Evolutionary conservation across 1,140 invertebrate species (phyloP).

Genomic region (Glossosoma conforme): DNA sequence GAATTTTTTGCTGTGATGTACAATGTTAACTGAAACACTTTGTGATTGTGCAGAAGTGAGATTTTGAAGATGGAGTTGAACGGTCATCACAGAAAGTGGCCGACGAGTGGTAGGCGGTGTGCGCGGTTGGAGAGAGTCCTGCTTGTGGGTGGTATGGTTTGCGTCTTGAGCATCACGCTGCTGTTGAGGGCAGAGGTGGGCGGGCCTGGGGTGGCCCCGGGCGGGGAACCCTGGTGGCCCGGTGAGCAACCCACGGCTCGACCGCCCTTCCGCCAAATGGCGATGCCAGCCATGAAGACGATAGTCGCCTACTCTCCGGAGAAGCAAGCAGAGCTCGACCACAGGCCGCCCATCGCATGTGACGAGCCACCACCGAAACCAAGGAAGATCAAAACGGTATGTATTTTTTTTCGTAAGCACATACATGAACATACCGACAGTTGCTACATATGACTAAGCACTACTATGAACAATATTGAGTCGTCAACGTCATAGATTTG

Average conservation of each 20-base stretch:
- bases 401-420: too few species aligned
- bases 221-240: slow-evolving; percentile 1
- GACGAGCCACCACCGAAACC: slow-evolving; percentile 1
- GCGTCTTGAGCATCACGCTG: slow-evolving; percentile 30
- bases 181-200: slow-evolving; percentile 25
- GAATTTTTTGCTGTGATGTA: neutral
- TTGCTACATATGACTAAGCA: too few species aligned
- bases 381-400: slow-evolving; percentile 7
- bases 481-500: too few species aligned
- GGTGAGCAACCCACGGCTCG: neutral
- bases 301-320: slow-evolving; percentile 29
- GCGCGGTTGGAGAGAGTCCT: slow-evolving; percentile 23
- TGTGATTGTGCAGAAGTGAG: too few species aligned
- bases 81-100: slow-evolving; percentile 26
- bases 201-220: slow-evolving; percentile 11
- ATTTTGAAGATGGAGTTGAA: slow-evolving; percentile 27
- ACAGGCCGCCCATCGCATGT: slow-evolving; percentile 20
- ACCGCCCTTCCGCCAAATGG: slow-evolving; percentile 20
- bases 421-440: too few species aligned
- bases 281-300: slow-evolving; percentile 31
- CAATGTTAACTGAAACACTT: neutral
- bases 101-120: slow-evolving; percentile 22
- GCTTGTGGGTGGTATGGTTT: slow-evolving; percentile 23
- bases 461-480: too few species aligned
- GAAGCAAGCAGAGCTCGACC: slow-evolving; percentile 26